Evolutionary conservation across 2,113 vertebrate species (phyloP), one percentile per base, ranked within the genome.

Genomic region (Hiodon alosoides): DNA sequence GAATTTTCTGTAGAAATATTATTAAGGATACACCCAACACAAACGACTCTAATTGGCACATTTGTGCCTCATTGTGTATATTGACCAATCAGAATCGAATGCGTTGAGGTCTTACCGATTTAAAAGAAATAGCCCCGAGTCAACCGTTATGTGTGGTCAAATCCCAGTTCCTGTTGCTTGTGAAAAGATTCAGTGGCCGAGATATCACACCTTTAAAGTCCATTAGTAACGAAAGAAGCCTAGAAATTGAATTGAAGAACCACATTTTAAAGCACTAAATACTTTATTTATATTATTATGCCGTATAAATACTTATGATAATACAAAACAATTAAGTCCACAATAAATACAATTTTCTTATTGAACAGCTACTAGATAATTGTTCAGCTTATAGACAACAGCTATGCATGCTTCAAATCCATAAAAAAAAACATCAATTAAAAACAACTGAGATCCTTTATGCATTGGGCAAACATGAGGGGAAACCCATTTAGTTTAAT

Each of bases 101-200:
- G 64, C 64, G 31, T 51, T 55, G 72, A 10, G 61, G 16, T 17
- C 7, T 69, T 7, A 14, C 13, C 52, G 68, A 5, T 54, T 50
- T 64, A 73, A 64, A 73, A 73, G 50, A 73, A 65, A 64, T 53
- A 47, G 58, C 48, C 8, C 48, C 50, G 67, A n/a, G 52, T 69
- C 50, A 54, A 69, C 7, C 52, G 52, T 16, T n/a, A 14, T 54
- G 68, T 54, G 13, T 54, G n/a, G 67, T 69, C 52, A 54, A 50
- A 48, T 7, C 72, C 72, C 59, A 54, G 16, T 51, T 0, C 47
- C 5, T 14, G 47, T 50, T 31, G 31, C 59, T 31, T 47, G 60
- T 53, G 60, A 73, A 13, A 52, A 54, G 14, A 48, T 65, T 31
- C 11, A 31, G 14, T 65, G 62, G 6, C 57, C 47, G 13, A 54